phyloP scores from a whole-genome alignment of 2,888 invertebrate genomes.

The Drosophila sordidapex region DNA sequence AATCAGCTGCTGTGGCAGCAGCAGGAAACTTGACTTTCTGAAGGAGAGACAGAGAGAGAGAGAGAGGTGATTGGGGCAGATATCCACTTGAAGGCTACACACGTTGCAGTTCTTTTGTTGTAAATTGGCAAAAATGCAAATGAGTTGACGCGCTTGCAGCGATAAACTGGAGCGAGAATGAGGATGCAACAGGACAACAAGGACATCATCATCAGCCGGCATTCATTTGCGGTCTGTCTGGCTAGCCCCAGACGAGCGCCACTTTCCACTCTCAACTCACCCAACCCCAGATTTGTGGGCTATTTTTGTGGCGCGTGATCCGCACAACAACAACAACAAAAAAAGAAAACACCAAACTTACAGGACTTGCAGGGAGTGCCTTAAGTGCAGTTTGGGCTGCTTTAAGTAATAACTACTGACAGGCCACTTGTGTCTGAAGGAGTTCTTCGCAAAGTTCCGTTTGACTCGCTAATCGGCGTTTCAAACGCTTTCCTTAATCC shows the following conservation, averaged over 20 bases:
- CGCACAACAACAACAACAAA: background rate
- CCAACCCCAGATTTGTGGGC: slow-evolving; percentile 60
- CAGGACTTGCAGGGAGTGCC: background rate
- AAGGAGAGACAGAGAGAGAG: background rate
- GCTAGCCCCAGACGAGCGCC: slow-evolving; percentile 32
- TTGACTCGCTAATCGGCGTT: slow-evolving; percentile 41
- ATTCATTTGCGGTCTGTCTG: slow-evolving; percentile 56
- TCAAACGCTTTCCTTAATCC: slow-evolving; percentile 52
- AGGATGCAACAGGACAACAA: slow-evolving; percentile 25
- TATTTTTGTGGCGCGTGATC: slow-evolving; percentile 64
- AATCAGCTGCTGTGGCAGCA: slow-evolving; percentile 47
- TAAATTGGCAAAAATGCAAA: slow-evolving; percentile 83
- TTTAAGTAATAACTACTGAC: slow-evolving; percentile 43
- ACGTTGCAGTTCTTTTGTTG: slow-evolving; percentile 72
- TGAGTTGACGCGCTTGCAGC: slow-evolving; percentile 64
- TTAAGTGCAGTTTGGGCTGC: slow-evolving; percentile 29
- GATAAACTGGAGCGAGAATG: slow-evolving; percentile 35
- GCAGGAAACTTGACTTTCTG: background rate
- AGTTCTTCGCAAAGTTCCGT: slow-evolving; percentile 31
- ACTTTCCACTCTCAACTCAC: slow-evolving; percentile 9
- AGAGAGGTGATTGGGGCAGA: background rate
- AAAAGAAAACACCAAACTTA: background rate
- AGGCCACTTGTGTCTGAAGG: slow-evolving; percentile 51
- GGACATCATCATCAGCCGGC: slow-evolving; percentile 40
- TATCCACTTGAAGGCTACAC: slow-evolving; percentile 52